phyloP scores from a whole-genome alignment of 1,140 invertebrate genomes.

The Chymomyza costata region DNA sequence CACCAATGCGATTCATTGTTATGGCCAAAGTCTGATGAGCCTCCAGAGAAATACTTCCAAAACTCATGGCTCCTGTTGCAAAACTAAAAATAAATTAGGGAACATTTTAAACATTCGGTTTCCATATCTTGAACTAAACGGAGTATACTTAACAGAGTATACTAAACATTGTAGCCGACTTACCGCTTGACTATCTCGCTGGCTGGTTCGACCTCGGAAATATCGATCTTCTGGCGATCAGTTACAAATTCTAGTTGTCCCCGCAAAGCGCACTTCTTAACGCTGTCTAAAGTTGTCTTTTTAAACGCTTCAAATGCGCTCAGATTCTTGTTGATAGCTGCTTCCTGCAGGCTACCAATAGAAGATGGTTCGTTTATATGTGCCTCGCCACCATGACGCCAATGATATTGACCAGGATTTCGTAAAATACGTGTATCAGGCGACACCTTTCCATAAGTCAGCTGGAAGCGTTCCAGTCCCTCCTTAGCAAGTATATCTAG shows the following conservation, averaged over 20 bases:
- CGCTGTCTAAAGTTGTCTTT: conserved; percentile 90
- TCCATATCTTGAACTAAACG: too few relatives aligned
- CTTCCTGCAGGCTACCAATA: conserved; percentile 95
- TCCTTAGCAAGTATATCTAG: conserved; percentile 94
- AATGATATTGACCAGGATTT: conserved; percentile 97
- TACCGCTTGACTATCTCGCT: conserved; percentile 96
- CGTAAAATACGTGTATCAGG: conserved; percentile 88
- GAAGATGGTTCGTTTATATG: conserved; percentile 97
- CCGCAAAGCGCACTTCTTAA: conserved; percentile 90
- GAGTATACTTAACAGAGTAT: too few relatives aligned
- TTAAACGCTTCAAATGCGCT: conserved; percentile 92
- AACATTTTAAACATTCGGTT: too few relatives aligned
- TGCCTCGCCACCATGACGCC: conserved; percentile 97
- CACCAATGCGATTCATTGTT: conserved; percentile 97
- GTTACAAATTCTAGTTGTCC: conserved; percentile 93
- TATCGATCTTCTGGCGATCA: conserved; percentile 84
- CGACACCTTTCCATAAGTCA: conserved; percentile 84
- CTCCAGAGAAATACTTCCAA: conserved; percentile 84
- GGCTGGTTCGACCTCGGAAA: conserved; percentile 94
- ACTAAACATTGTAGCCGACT: background rate
- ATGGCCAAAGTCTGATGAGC: conserved; percentile 95
- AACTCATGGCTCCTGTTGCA: conserved; percentile 78
- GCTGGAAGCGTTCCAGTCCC: conserved; percentile 87
- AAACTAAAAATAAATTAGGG: conserved; percentile 33
- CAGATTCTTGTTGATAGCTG: conserved; percentile 87